Percentiles rank a stretch among this genome's conserved stretches.
Evolutionary conservation across 2,888 invertebrate genomes (phyloP).

Genomic region (Hirtodrosophila trivittata): DNA sequence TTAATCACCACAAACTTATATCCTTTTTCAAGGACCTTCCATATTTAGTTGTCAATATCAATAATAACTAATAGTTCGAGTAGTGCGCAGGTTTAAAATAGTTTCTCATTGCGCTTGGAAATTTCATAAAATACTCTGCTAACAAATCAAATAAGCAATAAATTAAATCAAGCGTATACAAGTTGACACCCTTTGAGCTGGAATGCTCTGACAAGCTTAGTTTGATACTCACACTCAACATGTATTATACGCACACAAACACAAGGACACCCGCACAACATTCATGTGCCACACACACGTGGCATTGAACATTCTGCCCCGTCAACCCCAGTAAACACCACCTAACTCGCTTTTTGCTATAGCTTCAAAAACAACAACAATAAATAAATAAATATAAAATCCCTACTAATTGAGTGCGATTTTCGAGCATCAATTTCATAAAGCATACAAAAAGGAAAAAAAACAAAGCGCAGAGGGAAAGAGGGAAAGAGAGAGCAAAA

Average conservation of each 20-base stretch:
- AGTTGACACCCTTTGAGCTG: slow-evolving; percentile 68
- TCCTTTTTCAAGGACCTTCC: too few species aligned
- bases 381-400: slow-evolving; percentile 79
- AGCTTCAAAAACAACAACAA: slow-evolving; percentile 54
- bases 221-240: slow-evolving; percentile 9
- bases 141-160: slow-evolving; percentile 61
- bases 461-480: slow-evolving; percentile 17
- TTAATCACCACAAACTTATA: too few species aligned
- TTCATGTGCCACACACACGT: slow-evolving; percentile 43
- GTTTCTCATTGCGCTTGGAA: slow-evolving; percentile 18
- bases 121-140: slow-evolving; percentile 43
- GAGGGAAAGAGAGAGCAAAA: slow-evolving; percentile 25
- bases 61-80: slow-evolving; percentile 11
- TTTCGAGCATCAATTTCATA: slow-evolving; percentile 80
- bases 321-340: not conserved
- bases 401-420: slow-evolving; percentile 79
- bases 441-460: slow-evolving; percentile 57
- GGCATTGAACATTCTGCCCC: slow-evolving; percentile 25
- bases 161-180: slow-evolving; percentile 70
- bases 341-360: slow-evolving; percentile 26
- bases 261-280: slow-evolving; percentile 5
- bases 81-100: slow-evolving; percentile 21
- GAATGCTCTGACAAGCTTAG: slow-evolving; percentile 45
- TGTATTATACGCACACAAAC: slow-evolving; percentile 8
- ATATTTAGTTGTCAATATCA: slow-evolving; percentile 12